These are phyloP conservation scores for Agapostemon virescens DNA, from an alignment of 2,888 invertebrate species.

Conservation along the genomic window DNA sequence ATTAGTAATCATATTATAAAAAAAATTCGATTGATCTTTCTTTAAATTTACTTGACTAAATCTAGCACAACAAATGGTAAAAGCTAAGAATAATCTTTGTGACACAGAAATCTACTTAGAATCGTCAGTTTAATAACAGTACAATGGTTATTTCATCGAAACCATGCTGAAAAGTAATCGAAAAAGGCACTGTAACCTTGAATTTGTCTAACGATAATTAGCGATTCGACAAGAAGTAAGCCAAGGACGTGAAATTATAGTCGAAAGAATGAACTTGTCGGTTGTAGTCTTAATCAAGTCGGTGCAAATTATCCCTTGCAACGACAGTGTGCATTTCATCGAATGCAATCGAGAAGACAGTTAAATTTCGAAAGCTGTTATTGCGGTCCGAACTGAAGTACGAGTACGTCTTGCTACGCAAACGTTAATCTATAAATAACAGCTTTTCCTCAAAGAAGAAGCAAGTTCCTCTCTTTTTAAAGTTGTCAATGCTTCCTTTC, in stretches of 20 bases:
- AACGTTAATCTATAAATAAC: constrained; percentile 5
- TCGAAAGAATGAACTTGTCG: not conserved
- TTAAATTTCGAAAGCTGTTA: not conserved
- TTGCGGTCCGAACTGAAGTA: not conserved
- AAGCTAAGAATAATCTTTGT: no score
- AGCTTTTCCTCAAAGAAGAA: not conserved
- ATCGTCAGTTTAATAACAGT: no score
- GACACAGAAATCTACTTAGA: no score
- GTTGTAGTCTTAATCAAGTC: not conserved
- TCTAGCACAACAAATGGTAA: no score
- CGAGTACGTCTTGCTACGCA: not conserved
- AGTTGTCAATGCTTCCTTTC: not conserved
- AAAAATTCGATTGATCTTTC: no score
- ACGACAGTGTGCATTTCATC: not conserved
- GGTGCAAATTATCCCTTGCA: not conserved
- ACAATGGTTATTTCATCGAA: no score
- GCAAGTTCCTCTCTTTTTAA: not conserved
- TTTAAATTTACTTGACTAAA: no score
- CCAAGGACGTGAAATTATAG: not conserved
- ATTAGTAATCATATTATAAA: no score
- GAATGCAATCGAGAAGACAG: not conserved
- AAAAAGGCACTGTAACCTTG: no score
- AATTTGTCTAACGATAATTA: not conserved
- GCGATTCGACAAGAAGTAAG: not conserved
- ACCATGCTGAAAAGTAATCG: no score